phyloP scores from a whole-genome alignment of 2,797 vertebrate genomes.

The Sebastolobus alascanus region DNA sequence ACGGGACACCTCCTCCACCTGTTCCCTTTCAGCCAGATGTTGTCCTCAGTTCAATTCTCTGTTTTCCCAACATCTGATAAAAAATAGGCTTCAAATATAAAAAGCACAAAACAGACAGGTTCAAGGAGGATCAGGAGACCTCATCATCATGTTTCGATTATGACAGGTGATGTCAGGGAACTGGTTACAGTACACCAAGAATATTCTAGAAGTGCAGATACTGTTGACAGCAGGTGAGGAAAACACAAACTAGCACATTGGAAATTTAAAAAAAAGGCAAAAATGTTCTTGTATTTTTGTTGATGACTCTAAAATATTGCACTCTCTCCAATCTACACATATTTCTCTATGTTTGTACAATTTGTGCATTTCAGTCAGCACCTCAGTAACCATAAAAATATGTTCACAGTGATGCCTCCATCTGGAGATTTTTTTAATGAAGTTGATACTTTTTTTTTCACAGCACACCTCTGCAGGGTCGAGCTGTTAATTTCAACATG shows the following conservation, averaged over 20 bases:
- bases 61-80: conserved; percentile 39
- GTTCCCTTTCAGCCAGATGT: conserved; percentile 45
- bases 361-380: conserved; percentile 6
- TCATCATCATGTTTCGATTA: conserved; percentile 42
- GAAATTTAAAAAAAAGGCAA: background rate
- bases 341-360: background rate
- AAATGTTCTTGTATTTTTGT: background rate
- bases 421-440: conserved; percentile 27
- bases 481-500: background rate
- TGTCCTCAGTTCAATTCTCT: conserved; percentile 41
- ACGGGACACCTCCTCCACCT: conserved; percentile 49
- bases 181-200: conserved; percentile 3
- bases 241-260: background rate
- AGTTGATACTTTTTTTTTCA: conserved; percentile 7
- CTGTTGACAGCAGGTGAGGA: background rate
- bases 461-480: conserved; percentile 13
- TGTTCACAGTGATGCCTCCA: conserved; percentile 21
- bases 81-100: conserved; percentile 35
- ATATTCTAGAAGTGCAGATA: conserved; percentile 3
- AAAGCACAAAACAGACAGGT: conserved; percentile 15
- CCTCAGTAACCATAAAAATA: background rate
- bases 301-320: background rate
- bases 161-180: conserved; percentile 33
- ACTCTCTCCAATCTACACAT: background rate
- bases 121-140: conserved; percentile 22